A percentile compares a stretch with the other conserved stretches of the same genome.
phyloP scores from a whole-genome alignment of 2,888 invertebrate species.

The Pseudoips prasinana region DNA sequence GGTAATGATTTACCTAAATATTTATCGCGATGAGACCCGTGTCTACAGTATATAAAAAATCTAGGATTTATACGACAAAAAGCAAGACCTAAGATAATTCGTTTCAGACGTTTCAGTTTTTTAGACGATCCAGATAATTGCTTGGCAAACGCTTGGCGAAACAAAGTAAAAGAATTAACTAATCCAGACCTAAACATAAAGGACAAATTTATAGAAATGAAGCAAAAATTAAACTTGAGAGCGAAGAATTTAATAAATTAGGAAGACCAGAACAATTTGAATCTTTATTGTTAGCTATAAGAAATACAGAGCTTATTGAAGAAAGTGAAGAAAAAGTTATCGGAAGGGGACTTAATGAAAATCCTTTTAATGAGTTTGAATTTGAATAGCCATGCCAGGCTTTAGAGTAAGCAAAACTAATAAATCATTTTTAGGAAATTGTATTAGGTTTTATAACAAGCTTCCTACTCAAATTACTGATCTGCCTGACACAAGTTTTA shows the following conservation, averaged over 20 bases:
- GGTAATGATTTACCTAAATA: too few species aligned
- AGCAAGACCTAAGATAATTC: slow-evolving; percentile 3
- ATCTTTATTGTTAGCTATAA: slow-evolving; percentile 4
- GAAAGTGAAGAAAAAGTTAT: not conserved
- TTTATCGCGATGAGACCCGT: too few species aligned
- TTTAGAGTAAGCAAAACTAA: too few species aligned
- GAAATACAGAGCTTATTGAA: slow-evolving; percentile 1
- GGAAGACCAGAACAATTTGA: slow-evolving; percentile 3
- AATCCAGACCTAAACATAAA: slow-evolving; percentile 10
- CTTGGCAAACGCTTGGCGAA: slow-evolving; percentile 10
- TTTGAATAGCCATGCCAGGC: too few species aligned
- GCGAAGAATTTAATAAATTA: slow-evolving; percentile 6
- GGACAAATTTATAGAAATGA: slow-evolving; percentile 14
- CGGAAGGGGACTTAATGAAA: not conserved
- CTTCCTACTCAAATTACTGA: too few species aligned
- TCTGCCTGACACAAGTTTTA: too few species aligned
- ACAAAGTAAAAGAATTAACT: slow-evolving; percentile 11
- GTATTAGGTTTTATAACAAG: too few species aligned
- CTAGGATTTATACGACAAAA: slow-evolving; percentile 2
- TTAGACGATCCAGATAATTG: slow-evolving; percentile 3
- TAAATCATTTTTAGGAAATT: too few species aligned
- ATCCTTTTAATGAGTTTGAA: slow-evolving; percentile 6
- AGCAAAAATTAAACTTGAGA: slow-evolving; percentile 4
- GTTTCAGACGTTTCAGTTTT: slow-evolving; percentile 5
- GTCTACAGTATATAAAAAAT: too few species aligned